Conservation (phyloP, 2,797 vertebrate genomes). For the Anas flavirostris region DNA sequence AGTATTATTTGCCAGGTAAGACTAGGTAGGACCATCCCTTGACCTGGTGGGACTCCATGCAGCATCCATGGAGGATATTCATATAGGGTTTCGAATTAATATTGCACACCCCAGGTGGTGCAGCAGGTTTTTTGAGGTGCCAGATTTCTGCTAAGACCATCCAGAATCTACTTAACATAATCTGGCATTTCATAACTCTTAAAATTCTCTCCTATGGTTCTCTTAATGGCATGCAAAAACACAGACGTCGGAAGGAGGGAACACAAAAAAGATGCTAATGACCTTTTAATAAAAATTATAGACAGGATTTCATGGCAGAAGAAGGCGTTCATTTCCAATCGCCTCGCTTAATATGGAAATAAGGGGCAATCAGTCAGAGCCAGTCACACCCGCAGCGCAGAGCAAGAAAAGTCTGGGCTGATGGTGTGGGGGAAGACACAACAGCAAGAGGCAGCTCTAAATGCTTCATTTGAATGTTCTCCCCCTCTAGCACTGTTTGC, state of each 20-base stretch:
- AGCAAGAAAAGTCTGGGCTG: background rate
- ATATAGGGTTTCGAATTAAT: background rate
- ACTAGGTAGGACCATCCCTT: background rate
- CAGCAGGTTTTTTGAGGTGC: background rate
- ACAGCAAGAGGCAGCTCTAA: background rate
- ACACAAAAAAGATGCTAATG: constrained; percentile 50
- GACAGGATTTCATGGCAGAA: constrained; percentile 8
- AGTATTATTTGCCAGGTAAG: background rate
- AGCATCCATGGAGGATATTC: background rate
- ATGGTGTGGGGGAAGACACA: background rate
- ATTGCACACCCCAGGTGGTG: background rate
- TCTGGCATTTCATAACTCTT: constrained; percentile 37
- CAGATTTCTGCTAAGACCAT: constrained; percentile 14
- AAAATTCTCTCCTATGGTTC: constrained; percentile 6
- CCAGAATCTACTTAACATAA: constrained; percentile 38
- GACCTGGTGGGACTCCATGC: background rate
- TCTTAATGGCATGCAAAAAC: background rate
- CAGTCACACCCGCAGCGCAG: background rate
- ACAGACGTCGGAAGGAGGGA: constrained; percentile 11
- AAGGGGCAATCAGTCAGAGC: constrained; percentile 67
- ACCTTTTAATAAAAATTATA: constrained; percentile 71
- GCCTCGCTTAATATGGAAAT: constrained; percentile 69
- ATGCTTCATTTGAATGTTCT: background rate
- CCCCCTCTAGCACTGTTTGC: background rate
- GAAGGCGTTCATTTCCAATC: constrained; percentile 40